Evolutionary conservation across 2,888 invertebrate species (phyloP), one percentile per base, ranked within the genome.

Genomic region (Erynnis tages): DNA sequence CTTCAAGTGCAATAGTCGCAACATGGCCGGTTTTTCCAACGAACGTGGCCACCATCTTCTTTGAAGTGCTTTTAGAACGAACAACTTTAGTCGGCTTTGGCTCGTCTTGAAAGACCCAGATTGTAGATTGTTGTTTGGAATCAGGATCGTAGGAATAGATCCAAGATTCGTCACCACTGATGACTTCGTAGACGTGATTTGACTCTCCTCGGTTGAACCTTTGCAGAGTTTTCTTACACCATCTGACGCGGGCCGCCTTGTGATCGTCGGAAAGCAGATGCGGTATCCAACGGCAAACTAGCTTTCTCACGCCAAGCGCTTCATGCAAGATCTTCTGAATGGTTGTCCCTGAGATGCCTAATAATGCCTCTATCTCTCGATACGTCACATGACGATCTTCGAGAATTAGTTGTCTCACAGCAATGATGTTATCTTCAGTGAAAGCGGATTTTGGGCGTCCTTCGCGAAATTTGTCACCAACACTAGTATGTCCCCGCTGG

Each of bases 191-290:
- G 10, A 47, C 43, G 27, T 27, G 25, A 23, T 54, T 54, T 54
- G 48, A 48, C 34, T 38, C 46, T 43, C 43, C 44, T 37, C 38
- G 37, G 37, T 45, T 37, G 45, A 30, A 49, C 21, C 30, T 16
- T 10, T 35, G 35, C 35, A 35, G 35, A 35, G 35, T 35, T 35
- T 35, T 35, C n/a, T 8, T 10, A 10, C 32, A 59, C 52, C 57
- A 56, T 55, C 55, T 54, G 46, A 60, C 55, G 47, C 46, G 53
- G 43, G 56, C 46, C 41, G 53, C 44, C 47, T 56, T 69, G 10
- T 58, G 54, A 47, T 57, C 54, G 44, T 58, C 59, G 55, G 48
- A 40, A 54, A 54, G 55, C 53, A 46, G 21, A 58, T 58, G 54
- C 10, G 35, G 35, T 35, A 35, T 35, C 35, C 35, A 16, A 35